These are phyloP conservation scores for Tretioscincus oriximinensis DNA, from an alignment of 2,113 vertebrate species.

Conservation along the genomic window DNA sequence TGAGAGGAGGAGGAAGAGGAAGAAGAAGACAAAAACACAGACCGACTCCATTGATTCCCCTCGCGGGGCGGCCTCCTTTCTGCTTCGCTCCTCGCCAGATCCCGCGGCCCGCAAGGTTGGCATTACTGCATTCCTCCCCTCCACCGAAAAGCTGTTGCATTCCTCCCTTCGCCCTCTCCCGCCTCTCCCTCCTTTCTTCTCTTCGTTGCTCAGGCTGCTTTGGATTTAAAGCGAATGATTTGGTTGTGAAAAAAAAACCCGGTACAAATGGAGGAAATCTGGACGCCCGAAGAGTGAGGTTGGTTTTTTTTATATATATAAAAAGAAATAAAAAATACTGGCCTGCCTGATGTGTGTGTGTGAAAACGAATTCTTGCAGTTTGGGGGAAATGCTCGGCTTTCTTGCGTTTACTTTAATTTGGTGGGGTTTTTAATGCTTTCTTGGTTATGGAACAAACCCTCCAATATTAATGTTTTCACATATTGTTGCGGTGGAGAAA, in stretches of 20 bases:
- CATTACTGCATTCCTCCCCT: neutral
- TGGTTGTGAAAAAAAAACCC: slow-evolving; percentile 2
- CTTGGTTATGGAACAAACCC: slow-evolving; percentile 28
- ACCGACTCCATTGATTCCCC: neutral
- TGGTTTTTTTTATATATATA: neutral
- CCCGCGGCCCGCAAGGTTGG: neutral
- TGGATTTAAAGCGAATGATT: slow-evolving; percentile 30
- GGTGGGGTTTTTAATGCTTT: slow-evolving; percentile 26
- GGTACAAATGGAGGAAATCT: slow-evolving; percentile 26
- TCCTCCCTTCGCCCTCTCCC: neutral
- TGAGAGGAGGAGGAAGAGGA: neutral
- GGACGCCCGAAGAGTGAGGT: slow-evolving; percentile 46
- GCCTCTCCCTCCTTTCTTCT: neutral
- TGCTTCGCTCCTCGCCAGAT: no score
- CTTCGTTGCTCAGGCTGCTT: slow-evolving; percentile 5
- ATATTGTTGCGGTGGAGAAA: neutral
- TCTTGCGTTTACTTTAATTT: slow-evolving; percentile 18
- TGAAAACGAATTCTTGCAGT: slow-evolving; percentile 10
- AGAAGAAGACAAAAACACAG: neutral
- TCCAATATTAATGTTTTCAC: slow-evolving; percentile 11
- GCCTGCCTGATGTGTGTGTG: neutral
- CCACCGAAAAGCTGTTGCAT: slow-evolving; percentile 23
- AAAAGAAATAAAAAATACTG: neutral
- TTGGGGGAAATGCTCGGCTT: slow-evolving; percentile 43
- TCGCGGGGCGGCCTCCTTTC: rapidly evolving